These are phyloP conservation scores for Poicephalus gulielmi DNA, from an alignment of 2,113 vertebrate species.

Conservation along the genomic window DNA sequence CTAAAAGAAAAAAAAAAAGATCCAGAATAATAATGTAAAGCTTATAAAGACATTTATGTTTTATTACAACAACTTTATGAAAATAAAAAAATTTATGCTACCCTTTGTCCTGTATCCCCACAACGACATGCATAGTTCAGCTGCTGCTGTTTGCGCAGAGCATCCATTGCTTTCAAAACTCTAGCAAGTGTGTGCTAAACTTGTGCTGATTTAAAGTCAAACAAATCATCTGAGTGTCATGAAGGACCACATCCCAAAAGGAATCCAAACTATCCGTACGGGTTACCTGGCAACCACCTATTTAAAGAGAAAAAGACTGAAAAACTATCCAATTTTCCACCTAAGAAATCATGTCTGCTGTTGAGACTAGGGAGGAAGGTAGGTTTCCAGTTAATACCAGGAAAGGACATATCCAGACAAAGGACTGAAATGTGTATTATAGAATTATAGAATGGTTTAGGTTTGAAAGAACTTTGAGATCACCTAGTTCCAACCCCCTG, in stretches of 20 bases:
- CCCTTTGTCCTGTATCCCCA: background rate
- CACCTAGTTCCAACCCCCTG: background rate
- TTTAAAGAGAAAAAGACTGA: background rate
- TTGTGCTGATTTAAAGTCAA: background rate
- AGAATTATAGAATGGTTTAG: background rate
- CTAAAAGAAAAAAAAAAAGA: conserved; percentile 54
- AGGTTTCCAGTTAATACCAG: background rate
- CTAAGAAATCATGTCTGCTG: background rate
- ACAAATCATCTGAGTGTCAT: background rate
- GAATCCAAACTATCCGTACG: background rate
- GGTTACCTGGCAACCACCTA: background rate
- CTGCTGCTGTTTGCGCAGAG: background rate
- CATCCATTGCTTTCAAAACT: background rate
- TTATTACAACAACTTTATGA: background rate
- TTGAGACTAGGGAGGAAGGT: background rate
- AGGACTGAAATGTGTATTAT: background rate
- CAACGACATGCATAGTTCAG: background rate
- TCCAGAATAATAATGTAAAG: background rate
- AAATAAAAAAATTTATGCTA: background rate
- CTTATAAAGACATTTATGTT: background rate
- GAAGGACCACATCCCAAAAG: background rate
- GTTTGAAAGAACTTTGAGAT: background rate
- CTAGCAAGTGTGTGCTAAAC: background rate
- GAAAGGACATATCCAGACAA: background rate
- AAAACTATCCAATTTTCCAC: background rate